Evolutionary conservation across 2,113 vertebrate species (phyloP).

Genomic region (Elgaria multicarinata): DNA sequence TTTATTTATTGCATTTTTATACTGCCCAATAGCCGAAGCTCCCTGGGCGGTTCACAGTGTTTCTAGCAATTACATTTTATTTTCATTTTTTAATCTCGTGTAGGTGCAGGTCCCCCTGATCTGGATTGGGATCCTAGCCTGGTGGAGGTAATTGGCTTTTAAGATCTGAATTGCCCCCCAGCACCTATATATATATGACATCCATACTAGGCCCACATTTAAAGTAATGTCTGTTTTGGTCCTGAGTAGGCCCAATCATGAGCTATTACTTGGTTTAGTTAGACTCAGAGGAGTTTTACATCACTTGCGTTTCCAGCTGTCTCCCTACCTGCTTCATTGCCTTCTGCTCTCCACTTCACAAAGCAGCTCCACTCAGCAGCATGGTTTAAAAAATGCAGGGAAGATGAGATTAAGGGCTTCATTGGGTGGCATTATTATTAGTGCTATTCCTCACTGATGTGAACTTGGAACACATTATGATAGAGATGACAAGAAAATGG

Average conservation of each 20-base stretch:
- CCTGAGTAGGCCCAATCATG: background rate
- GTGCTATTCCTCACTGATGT: background rate
- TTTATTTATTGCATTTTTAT: too few species aligned
- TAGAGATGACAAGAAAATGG: conserved; percentile 10
- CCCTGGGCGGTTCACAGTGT: too few species aligned
- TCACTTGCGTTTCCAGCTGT: background rate
- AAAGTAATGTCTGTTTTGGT: too few species aligned
- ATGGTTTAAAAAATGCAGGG: background rate
- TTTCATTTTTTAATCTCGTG: too few species aligned
- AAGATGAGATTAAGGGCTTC: background rate
- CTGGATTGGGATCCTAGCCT: too few species aligned
- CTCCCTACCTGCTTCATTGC: background rate
- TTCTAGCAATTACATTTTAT: too few species aligned
- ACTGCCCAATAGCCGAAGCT: too few species aligned
- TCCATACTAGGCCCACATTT: too few species aligned
- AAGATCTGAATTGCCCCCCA: too few species aligned
- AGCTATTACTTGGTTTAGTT: background rate
- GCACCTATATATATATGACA: too few species aligned
- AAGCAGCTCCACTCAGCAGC: background rate
- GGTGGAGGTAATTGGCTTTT: too few species aligned
- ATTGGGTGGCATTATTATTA: conserved; percentile 7
- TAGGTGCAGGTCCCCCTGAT: too few species aligned
- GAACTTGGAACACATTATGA: conserved; percentile 5
- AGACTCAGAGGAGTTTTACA: background rate
- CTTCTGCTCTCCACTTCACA: background rate